These are phyloP conservation scores for Hydractinia symbiolongicarpus DNA, from an alignment of 30 jellyfish, hydroid and myxozoan species.

Conservation along the genomic window DNA sequence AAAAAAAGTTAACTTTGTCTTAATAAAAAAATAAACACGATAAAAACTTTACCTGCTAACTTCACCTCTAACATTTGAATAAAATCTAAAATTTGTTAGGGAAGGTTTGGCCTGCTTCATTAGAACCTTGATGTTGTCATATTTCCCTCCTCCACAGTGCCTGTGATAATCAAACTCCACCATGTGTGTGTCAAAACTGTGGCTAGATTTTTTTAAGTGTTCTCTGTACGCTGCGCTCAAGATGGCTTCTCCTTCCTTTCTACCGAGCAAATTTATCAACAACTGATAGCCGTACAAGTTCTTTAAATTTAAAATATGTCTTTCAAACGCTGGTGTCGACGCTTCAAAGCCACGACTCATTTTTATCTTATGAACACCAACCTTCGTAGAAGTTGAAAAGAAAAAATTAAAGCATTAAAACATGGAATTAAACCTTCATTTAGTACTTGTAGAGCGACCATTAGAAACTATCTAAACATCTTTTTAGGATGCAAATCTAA, in stretches of 20 bases:
- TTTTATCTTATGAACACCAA: conserved; percentile 83
- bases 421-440: neutral
- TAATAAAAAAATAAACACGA: neutral
- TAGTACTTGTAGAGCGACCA: no score
- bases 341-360: conserved; percentile 93
- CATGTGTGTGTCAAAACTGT: conserved; percentile 91
- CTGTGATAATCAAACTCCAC: conserved; percentile 73
- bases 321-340: conserved; percentile 88
- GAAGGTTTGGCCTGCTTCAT: conserved; percentile 86
- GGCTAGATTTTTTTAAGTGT: conserved; percentile 77
- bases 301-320: conserved; percentile 66
- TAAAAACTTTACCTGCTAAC: conserved; percentile 46
- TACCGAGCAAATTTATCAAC: conserved; percentile 71
- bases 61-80: conserved; percentile 40
- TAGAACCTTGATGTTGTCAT: conserved; percentile 57
- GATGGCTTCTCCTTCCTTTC: conserved; percentile 70
- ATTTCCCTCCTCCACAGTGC: conserved; percentile 88
- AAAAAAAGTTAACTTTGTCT: no score
- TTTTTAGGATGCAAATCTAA: no score
- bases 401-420: neutral
- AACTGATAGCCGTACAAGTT: conserved; percentile 86
- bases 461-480: no score
- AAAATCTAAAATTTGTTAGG: conserved; percentile 64
- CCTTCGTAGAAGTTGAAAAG: conserved; percentile 34
- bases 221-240: conserved; percentile 48